Percentiles rank a stretch among this genome's conserved stretches.
Conservation (phyloP, 2,113 vertebrate genomes). For the Ardeotis arabs region DNA sequence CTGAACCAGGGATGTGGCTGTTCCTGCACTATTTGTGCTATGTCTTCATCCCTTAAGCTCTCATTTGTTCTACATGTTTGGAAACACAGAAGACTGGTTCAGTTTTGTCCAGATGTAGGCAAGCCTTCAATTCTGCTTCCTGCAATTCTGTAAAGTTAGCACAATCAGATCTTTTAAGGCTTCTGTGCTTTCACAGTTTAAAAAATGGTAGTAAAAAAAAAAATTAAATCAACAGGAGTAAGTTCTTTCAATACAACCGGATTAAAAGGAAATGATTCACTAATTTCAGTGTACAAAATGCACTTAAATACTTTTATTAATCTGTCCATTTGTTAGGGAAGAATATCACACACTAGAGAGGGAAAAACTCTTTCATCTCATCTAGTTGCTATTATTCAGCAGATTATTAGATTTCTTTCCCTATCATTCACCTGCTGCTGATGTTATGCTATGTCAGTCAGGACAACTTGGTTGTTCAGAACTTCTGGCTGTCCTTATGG, state of each 20-base stretch:
- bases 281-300: background rate
- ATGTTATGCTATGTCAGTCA: background rate
- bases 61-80: background rate
- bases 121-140: background rate
- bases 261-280: background rate
- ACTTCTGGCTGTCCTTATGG: background rate
- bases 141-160: background rate
- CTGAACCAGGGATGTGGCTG: background rate
- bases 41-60: background rate
- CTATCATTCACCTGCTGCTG: background rate
- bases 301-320: background rate
- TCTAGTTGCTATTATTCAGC: background rate
- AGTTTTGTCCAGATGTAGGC: background rate
- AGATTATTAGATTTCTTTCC: background rate
- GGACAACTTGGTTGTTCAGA: background rate
- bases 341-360: background rate
- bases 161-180: background rate
- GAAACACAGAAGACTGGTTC: background rate
- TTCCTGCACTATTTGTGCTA: background rate
- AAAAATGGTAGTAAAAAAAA: background rate
- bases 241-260: background rate
- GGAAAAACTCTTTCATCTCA: background rate
- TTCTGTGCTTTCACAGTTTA: background rate
- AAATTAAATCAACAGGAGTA: background rate
- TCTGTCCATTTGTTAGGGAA: background rate